Conservation (phyloP, 1,140 invertebrate genomes). For the Zaprionus capensis region DNA sequence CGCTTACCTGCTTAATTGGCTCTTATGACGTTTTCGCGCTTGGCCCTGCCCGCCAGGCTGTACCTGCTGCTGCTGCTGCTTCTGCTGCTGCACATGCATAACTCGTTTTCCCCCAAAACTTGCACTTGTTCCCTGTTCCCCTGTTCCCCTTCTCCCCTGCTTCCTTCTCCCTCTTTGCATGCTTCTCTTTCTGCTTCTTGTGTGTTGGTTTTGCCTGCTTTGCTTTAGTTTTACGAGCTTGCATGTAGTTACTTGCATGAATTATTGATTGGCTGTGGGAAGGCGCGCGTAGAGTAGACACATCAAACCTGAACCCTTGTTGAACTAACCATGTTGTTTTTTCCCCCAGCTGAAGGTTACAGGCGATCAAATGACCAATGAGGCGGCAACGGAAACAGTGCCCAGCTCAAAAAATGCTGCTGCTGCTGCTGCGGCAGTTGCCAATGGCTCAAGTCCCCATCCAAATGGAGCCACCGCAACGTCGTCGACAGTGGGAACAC, state of each 20-base stretch:
- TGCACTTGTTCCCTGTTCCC: conserved; percentile 31
- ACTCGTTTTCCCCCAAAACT: conserved; percentile 52
- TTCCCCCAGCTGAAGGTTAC: conserved; percentile 54
- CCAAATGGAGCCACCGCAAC: conserved; percentile 1
- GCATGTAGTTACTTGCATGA: conserved; percentile 70
- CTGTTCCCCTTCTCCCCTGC: not conserved
- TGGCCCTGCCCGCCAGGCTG: conserved; percentile 38
- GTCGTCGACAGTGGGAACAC: conserved; percentile 8
- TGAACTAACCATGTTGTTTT: conserved; percentile 45
- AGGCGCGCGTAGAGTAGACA: conserved; percentile 14
- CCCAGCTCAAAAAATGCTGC: conserved; percentile 14
- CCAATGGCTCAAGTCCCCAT: conserved; percentile 16
- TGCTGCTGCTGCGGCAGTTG: conserved; percentile 1
- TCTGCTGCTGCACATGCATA: conserved; percentile 17
- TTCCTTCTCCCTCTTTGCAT: conserved; percentile 30
- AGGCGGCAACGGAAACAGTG: conserved; percentile 32
- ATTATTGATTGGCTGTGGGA: conserved; percentile 69
- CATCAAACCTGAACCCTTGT: conserved; percentile 3
- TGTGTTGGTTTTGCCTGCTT: conserved; percentile 26
- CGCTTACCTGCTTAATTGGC: conserved; percentile 81
- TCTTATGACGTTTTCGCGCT: conserved; percentile 83
- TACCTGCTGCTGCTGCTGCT: not conserved
- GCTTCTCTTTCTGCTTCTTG: conserved; percentile 29
- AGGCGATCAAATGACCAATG: conserved; percentile 63
- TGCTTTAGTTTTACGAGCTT: conserved; percentile 57